Evolutionary conservation across 2,797 vertebrate genomes (phyloP).

Genomic region (Acrossocheilus fasciatus): DNA sequence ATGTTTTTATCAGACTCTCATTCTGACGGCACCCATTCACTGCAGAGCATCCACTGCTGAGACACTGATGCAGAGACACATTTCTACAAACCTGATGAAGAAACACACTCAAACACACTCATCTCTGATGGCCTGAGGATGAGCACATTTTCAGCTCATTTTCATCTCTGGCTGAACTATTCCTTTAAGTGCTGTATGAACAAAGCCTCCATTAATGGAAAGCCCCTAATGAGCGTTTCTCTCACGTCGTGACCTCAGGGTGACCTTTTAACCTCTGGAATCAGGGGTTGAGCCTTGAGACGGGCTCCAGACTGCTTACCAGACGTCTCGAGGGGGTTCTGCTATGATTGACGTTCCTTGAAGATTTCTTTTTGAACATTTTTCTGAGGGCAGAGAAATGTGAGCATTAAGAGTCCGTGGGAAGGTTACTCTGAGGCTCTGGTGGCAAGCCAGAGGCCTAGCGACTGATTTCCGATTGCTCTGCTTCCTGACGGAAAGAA

Average conservation of each 20-base stretch:
- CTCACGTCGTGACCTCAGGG: constrained; percentile 11
- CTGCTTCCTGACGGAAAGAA: constrained; percentile 36
- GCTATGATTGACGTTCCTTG: constrained; percentile 11
- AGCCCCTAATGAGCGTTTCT: not conserved
- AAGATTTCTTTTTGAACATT: constrained; percentile 5
- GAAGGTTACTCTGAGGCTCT: constrained; percentile 38
- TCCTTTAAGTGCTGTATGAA: not conserved
- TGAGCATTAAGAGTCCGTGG: constrained; percentile 19
- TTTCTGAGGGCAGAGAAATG: constrained; percentile 15
- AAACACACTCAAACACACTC: not conserved
- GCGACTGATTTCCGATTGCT: constrained; percentile 11
- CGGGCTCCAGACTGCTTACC: not conserved
- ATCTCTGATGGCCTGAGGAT: not conserved
- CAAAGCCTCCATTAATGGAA: constrained; percentile 1
- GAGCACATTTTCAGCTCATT: not conserved
- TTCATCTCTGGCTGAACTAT: not conserved
- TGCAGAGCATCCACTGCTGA: too few relatives aligned
- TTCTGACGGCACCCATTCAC: too few relatives aligned
- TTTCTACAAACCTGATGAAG: not conserved
- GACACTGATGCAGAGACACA: too few relatives aligned
- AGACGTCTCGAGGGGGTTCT: constrained; percentile 1
- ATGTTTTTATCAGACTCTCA: too few relatives aligned
- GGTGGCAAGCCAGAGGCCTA: not conserved
- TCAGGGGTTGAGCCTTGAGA: not conserved
- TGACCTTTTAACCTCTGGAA: constrained; percentile 27